Conservation (phyloP, 2,113 vertebrate genomes). For the Euleptes europaea region DNA sequence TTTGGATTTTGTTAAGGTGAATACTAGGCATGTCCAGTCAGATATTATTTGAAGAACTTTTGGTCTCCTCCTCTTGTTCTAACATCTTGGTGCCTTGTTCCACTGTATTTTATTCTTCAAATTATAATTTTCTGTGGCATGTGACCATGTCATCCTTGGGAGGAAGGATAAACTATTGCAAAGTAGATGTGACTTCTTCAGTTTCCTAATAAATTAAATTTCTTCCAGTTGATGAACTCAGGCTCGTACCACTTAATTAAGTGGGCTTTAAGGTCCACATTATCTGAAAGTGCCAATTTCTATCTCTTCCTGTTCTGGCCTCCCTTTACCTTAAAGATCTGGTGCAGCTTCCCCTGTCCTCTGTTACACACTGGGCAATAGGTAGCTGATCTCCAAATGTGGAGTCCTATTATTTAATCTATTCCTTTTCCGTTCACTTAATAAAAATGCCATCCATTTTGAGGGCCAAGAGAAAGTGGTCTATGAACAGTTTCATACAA, state of each 20-base stretch:
- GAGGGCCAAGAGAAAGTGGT: not conserved
- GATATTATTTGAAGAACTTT: not conserved
- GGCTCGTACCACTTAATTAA: slow-evolving; percentile 50
- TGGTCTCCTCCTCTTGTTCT: not conserved
- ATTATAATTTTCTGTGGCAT: slow-evolving; percentile 15
- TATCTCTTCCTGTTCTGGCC: slow-evolving; percentile 26
- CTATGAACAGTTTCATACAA: not conserved
- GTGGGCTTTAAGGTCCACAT: slow-evolving; percentile 25
- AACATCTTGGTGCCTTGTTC: not conserved
- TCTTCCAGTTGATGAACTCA: slow-evolving; percentile 40
- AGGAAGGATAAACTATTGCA: not conserved
- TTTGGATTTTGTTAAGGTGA: no score
- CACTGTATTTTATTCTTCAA: not conserved
- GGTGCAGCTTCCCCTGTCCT: not conserved
- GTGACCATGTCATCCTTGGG: not conserved
- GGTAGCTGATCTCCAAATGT: slow-evolving; percentile 7
- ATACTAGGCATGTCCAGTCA: no score
- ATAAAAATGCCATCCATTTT: slow-evolving; percentile 9
- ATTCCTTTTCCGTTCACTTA: slow-evolving; percentile 37
- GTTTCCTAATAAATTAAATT: slow-evolving; percentile 50
- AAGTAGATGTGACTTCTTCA: not conserved
- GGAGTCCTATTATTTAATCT: slow-evolving; percentile 23
- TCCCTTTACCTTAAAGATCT: not conserved
- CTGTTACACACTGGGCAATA: not conserved
- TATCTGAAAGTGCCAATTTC: slow-evolving; percentile 31